Evolutionary conservation across 2,888 invertebrate species (phyloP).

Genomic region (Trachelus iudaicus): DNA sequence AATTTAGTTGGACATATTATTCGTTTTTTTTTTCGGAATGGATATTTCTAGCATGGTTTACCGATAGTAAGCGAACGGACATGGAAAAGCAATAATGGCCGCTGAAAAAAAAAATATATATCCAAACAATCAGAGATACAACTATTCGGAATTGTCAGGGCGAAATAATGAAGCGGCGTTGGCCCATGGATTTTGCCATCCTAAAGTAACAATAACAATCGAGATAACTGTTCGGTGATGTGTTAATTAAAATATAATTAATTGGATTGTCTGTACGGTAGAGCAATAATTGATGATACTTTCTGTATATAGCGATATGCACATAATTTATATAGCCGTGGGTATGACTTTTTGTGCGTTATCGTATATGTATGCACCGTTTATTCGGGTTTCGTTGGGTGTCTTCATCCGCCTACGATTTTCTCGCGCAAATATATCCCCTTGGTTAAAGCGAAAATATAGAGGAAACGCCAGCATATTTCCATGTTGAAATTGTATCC

Average conservation of each 20-base stretch:
- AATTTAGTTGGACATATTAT: not conserved
- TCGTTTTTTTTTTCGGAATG: not conserved
- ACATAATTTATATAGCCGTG: slow-evolving; percentile 42
- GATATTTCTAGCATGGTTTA: not conserved
- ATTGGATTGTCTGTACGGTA: slow-evolving; percentile 46
- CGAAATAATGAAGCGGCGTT: slow-evolving; percentile 1
- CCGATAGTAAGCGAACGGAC: not conserved
- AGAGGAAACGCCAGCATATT: slow-evolving; percentile 9
- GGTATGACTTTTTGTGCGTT: slow-evolving; percentile 47
- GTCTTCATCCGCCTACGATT: not conserved
- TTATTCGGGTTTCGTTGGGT: slow-evolving; percentile 38
- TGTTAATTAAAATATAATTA: slow-evolving; percentile 61
- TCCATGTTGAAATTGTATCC: not conserved
- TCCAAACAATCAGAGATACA: not conserved
- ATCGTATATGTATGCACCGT: slow-evolving; percentile 51
- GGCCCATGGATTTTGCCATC: slow-evolving; percentile 10
- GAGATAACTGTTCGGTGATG: slow-evolving; percentile 41
- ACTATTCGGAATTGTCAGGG: not conserved
- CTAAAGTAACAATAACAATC: slow-evolving; percentile 40
- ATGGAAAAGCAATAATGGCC: not conserved
- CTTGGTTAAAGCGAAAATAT: slow-evolving; percentile 17
- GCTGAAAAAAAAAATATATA: not conserved
- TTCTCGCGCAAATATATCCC: not conserved
- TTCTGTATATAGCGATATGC: slow-evolving; percentile 15
- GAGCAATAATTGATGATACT: not conserved